phyloP scores from a whole-genome alignment of 2,113 vertebrate species.

The Eudyptes chrysolophus region DNA sequence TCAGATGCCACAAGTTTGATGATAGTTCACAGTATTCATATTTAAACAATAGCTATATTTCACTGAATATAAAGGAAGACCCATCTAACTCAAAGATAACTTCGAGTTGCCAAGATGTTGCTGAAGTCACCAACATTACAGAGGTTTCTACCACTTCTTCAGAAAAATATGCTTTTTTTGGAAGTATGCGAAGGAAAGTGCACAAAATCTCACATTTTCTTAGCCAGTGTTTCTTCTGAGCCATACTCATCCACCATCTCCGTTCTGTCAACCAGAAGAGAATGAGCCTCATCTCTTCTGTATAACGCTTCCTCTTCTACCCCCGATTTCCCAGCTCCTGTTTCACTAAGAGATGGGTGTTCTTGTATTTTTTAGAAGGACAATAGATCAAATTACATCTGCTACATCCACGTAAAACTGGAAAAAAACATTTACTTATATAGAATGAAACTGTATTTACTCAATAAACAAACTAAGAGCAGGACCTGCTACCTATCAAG shows the following conservation, averaged over 20 bases:
- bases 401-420: neutral
- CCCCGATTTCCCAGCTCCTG: neutral
- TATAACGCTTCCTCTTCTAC: neutral
- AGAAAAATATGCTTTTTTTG: neutral
- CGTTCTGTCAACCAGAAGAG: neutral
- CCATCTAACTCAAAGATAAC: neutral
- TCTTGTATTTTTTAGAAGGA: neutral
- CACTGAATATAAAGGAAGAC: neutral
- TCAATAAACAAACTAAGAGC: neutral
- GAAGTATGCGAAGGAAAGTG: neutral
- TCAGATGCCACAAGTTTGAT: constrained; percentile 16
- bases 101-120: neutral
- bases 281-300: neutral
- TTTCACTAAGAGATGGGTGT: neutral
- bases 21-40: constrained; percentile 29
- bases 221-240: neutral
- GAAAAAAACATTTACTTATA: neutral
- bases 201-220: neutral
- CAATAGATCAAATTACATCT: neutral
- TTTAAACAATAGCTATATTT: constrained; percentile 6
- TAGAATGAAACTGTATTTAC: neutral
- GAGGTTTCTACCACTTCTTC: neutral
- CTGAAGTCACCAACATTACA: neutral
- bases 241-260: neutral
- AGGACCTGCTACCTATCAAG: neutral